Conservation (phyloP, 2,888 invertebrate genomes). For the Podabrus alpinus region DNA sequence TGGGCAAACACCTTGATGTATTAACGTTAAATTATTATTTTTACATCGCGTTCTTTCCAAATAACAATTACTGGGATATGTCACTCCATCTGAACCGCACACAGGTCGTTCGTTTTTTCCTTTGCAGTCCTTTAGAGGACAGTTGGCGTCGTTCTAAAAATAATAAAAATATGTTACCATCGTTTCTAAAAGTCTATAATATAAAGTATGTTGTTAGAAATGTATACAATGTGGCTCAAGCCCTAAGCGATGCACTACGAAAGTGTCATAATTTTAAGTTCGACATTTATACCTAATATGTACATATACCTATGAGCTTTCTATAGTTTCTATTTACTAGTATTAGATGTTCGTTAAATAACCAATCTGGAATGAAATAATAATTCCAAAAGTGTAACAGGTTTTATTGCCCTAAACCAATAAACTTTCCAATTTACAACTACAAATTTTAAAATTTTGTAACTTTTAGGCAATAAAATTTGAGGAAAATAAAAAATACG, state of each 20-base stretch:
- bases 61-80: constrained; percentile 81
- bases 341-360: neutral
- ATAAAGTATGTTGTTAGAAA: neutral
- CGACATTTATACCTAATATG: neutral
- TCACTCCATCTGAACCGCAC: constrained; percentile 81
- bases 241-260: neutral
- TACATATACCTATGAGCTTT: neutral
- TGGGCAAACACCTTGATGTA: constrained; percentile 75
- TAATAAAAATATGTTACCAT: neutral
- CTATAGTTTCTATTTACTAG: neutral
- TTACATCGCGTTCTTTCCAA: constrained; percentile 77
- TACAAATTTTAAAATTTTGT: neutral
- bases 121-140: constrained; percentile 50
- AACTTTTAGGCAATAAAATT: neutral
- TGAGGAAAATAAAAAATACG: neutral
- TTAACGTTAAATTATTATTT: constrained; percentile 71
- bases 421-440: neutral
- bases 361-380: neutral
- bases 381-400: neutral
- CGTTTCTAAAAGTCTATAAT: neutral
- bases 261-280: neutral
- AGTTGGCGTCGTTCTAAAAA: constrained; percentile 29
- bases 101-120: constrained; percentile 58
- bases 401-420: neutral
- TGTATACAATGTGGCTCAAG: neutral